Evolutionary conservation across 2,113 vertebrate species (phyloP).

Genomic region (Monarcha castaneiventris): DNA sequence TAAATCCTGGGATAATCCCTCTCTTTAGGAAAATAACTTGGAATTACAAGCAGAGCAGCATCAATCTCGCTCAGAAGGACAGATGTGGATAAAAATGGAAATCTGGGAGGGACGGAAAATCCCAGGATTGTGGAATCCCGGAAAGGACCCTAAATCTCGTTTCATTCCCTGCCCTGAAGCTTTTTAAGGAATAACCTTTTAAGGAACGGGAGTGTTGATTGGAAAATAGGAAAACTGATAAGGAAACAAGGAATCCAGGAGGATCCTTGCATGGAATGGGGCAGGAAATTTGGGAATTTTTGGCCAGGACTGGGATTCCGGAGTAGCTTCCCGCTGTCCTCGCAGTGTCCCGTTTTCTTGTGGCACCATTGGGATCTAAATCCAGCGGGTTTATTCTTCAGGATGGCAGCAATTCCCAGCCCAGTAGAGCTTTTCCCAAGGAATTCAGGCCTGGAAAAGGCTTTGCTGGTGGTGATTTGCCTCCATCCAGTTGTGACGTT

Average conservation of each 20-base stretch:
- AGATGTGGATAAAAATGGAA: background rate
- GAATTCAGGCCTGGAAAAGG: background rate
- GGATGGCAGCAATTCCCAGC: background rate
- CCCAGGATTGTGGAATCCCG: background rate
- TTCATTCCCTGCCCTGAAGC: background rate
- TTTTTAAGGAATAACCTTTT: background rate
- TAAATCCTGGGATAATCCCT: background rate
- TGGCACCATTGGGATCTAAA: background rate
- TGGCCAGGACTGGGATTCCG: background rate
- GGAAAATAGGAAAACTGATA: background rate
- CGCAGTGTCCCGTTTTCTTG: rapidly evolving
- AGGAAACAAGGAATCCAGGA: background rate
- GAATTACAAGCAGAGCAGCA: background rate
- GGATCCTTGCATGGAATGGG: background rate
- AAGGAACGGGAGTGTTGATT: background rate
- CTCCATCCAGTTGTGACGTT: background rate
- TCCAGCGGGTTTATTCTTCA: background rate
- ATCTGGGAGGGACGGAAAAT: background rate
- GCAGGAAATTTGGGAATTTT: background rate
- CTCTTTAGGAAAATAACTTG: background rate
- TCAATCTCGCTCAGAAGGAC: background rate
- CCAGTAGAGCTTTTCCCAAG: background rate
- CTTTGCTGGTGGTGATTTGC: background rate
- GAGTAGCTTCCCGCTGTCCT: background rate
- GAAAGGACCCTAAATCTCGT: background rate